These are phyloP conservation scores for Thaumatotibia leucotreta DNA, from an alignment of 1,140 invertebrate genomes.

Conservation along the genomic window DNA sequence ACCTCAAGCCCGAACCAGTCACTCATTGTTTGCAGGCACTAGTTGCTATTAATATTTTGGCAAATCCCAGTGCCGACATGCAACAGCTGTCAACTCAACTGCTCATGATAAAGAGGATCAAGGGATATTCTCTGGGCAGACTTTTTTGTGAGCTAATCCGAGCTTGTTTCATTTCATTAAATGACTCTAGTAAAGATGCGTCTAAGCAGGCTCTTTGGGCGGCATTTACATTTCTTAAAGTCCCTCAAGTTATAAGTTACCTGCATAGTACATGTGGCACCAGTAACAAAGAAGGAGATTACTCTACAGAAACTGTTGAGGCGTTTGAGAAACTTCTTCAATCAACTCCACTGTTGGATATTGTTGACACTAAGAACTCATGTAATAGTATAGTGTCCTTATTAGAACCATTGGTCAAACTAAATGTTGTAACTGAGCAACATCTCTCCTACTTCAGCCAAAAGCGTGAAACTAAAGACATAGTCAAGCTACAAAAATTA, in stretches of 20 bases:
- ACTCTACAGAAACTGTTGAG: slow-evolving; percentile 86
- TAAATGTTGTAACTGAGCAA: slow-evolving; percentile 87
- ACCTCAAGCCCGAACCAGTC: slow-evolving; percentile 80
- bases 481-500: slow-evolving; percentile 79
- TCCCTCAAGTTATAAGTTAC: slow-evolving; percentile 87
- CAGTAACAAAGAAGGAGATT: slow-evolving; percentile 78
- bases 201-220: slow-evolving; percentile 91
- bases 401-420: slow-evolving; percentile 87
- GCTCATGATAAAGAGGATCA: slow-evolving; percentile 88
- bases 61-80: slow-evolving; percentile 87
- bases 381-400: slow-evolving; percentile 92
- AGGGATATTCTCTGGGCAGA: slow-evolving; percentile 82
- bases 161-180: slow-evolving; percentile 91
- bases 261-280: slow-evolving; percentile 78
- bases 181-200: slow-evolving; percentile 86
- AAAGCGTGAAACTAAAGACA: slow-evolving; percentile 79
- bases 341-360: slow-evolving; percentile 89
- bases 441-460: slow-evolving; percentile 84
- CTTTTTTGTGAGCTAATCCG: slow-evolving; percentile 93
- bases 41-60: slow-evolving; percentile 83
- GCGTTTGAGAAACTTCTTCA: slow-evolving; percentile 89
- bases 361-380: slow-evolving; percentile 91
- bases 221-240: slow-evolving; percentile 94
- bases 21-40: slow-evolving; percentile 86
- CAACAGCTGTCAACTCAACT: slow-evolving; percentile 88